These are phyloP conservation scores for Myotis pilosus DNA, from an alignment of 2,797 vertebrate genomes.

Conservation along the genomic window DNA sequence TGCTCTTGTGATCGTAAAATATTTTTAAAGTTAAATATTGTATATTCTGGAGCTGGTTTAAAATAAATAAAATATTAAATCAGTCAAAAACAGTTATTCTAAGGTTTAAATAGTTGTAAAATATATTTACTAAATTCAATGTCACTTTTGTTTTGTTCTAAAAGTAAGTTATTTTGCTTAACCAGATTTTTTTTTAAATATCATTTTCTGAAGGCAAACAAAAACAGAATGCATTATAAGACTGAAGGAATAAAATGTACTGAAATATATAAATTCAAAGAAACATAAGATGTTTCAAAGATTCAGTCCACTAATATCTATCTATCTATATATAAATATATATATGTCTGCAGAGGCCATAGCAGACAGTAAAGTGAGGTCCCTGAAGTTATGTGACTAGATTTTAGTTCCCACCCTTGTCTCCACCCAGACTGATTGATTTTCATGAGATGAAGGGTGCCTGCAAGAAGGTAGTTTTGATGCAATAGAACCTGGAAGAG, in stretches of 20 bases:
- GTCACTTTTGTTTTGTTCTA: background rate
- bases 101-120: background rate
- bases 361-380: background rate
- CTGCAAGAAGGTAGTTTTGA: background rate
- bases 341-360: background rate
- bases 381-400: background rate
- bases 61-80: slow-evolving; percentile 24
- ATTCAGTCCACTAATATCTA: background rate
- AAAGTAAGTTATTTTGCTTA: background rate
- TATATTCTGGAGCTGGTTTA: background rate
- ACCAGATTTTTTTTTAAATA: background rate
- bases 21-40: background rate
- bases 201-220: slow-evolving; percentile 3
- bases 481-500: background rate
- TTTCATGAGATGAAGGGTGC: background rate
- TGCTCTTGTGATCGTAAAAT: background rate
- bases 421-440: background rate
- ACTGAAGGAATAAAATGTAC: background rate
- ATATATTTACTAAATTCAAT: background rate
- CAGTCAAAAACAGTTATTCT: background rate
- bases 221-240: background rate
- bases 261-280: background rate
- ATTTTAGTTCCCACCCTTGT: background rate
- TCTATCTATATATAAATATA: no score
- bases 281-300: background rate